A percentile compares a stretch with the other conserved stretches of the same genome.
Evolutionary conservation across 2,888 invertebrate genomes (phyloP).

Genomic region (Coenonympha arcania): DNA sequence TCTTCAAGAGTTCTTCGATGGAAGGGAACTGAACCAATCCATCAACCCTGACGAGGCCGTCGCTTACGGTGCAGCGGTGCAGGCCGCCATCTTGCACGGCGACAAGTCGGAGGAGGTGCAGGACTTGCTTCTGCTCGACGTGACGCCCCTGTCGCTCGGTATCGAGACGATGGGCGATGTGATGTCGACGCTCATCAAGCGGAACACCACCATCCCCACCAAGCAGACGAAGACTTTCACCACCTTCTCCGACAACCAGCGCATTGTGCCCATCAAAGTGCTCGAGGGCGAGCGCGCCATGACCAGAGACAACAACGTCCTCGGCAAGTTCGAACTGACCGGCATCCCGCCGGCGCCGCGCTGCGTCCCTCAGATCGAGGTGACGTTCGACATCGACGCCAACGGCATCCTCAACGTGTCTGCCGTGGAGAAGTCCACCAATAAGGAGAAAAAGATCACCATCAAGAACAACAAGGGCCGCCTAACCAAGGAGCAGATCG

Average conservation of each 20-base stretch:
- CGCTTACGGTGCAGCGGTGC: constrained; percentile 96
- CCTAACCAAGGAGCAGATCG: constrained; percentile 93
- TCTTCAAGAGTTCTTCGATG: constrained; percentile 95
- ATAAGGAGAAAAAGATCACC: constrained; percentile 92
- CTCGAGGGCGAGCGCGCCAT: constrained; percentile 96
- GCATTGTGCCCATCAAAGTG: constrained; percentile 93
- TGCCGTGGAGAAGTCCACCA: constrained; percentile 93
- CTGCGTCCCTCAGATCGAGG: constrained; percentile 91
- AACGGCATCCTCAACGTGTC: constrained; percentile 98
- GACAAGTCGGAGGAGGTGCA: constrained; percentile 91
- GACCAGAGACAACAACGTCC: constrained; percentile 95
- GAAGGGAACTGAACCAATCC: constrained; percentile 96
- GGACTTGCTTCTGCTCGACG: constrained; percentile 92
- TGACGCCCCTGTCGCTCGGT: constrained; percentile 89
- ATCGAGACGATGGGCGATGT: constrained; percentile 88
- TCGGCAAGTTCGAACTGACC: constrained; percentile 97
- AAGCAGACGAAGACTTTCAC: constrained; percentile 98
- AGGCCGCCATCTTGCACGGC: constrained; percentile 95
- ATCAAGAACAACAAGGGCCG: constrained; percentile 95
- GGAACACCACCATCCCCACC: constrained; percentile 97
- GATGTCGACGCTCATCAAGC: constrained; percentile 97
- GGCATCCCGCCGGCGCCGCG: constrained; percentile 96
- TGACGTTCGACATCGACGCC: constrained; percentile 91
- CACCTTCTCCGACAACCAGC: constrained; percentile 98
- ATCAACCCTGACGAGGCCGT: constrained; percentile 99